These are phyloP conservation scores for Bufo gargarizans DNA, from an alignment of 2,113 vertebrate genomes.

Conservation along the genomic window DNA sequence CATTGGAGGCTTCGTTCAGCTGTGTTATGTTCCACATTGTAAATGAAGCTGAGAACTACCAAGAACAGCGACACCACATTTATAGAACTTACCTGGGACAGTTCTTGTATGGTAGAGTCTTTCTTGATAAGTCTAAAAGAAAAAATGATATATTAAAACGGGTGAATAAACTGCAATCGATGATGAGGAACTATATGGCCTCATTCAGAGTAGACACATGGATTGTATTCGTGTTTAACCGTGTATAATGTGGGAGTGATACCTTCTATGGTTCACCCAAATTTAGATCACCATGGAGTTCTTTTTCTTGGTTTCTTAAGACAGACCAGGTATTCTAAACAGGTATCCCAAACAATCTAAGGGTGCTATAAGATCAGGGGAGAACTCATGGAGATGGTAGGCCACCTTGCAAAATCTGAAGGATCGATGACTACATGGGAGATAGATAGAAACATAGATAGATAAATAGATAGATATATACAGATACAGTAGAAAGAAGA, in stretches of 20 bases:
- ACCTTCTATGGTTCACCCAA: no score
- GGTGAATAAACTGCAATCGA: background rate
- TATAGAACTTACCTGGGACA: background rate
- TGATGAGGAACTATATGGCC: background rate
- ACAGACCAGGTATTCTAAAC: no score
- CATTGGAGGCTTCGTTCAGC: background rate
- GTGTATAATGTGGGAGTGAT: no score
- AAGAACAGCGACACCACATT: background rate
- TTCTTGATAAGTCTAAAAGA: background rate
- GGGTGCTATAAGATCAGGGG: no score
- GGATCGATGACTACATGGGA: no score
- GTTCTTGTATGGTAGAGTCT: no score
- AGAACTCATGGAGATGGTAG: no score
- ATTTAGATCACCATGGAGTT: no score
- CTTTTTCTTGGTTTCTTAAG: no score
- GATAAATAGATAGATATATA: background rate
- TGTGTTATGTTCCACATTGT: slow-evolving; percentile 1
- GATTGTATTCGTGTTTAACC: background rate
- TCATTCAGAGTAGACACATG: background rate
- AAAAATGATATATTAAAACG: background rate
- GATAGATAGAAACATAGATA: background rate
- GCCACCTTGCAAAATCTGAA: no score
- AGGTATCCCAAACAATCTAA: no score
- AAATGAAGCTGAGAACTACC: background rate
- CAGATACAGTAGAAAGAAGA: no score